phyloP scores from a whole-genome alignment of 2,888 invertebrate genomes.

The Dromius quadrimaculatus region DNA sequence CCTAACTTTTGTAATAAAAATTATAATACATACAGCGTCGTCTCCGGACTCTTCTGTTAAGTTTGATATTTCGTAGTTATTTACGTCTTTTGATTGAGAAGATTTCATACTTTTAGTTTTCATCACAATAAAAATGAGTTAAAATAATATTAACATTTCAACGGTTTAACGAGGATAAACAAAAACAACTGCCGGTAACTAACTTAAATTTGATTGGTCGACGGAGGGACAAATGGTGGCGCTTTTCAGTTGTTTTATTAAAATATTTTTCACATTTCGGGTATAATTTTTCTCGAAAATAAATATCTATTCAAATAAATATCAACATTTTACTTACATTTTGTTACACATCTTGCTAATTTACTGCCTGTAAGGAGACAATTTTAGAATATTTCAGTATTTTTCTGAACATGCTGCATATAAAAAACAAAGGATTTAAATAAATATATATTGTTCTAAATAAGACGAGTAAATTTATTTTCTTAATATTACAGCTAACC shows the following conservation, averaged over 20 bases:
- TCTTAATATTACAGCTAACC: conserved; percentile 45
- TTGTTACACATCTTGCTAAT: too few species aligned
- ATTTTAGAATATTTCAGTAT: too few species aligned
- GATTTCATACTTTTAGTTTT: conserved; percentile 48
- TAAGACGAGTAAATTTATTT: conserved; percentile 49
- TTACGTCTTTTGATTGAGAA: conserved; percentile 24
- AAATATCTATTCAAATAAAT: too few species aligned
- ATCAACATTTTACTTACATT: too few species aligned
- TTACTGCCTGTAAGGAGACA: too few species aligned
- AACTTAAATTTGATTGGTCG: background rate
- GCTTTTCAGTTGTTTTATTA: background rate
- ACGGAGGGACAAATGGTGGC: background rate
- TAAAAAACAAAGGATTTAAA: conserved; percentile 3
- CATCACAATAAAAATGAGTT: conserved; percentile 23
- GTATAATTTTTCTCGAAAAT: too few species aligned
- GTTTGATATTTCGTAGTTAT: conserved; percentile 61
- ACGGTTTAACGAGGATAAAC: conserved; percentile 13
- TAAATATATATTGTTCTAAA: conserved; percentile 13
- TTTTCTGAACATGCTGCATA: too few species aligned
- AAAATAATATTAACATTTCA: conserved; percentile 33
- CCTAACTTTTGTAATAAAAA: background rate
- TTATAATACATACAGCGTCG: conserved; percentile 65
- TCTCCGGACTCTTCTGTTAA: conserved; percentile 71
- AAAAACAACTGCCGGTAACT: background rate
- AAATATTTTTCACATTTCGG: too few species aligned